Conservation (phyloP, 2,888 invertebrate genomes). For the Agrotis clavis region DNA sequence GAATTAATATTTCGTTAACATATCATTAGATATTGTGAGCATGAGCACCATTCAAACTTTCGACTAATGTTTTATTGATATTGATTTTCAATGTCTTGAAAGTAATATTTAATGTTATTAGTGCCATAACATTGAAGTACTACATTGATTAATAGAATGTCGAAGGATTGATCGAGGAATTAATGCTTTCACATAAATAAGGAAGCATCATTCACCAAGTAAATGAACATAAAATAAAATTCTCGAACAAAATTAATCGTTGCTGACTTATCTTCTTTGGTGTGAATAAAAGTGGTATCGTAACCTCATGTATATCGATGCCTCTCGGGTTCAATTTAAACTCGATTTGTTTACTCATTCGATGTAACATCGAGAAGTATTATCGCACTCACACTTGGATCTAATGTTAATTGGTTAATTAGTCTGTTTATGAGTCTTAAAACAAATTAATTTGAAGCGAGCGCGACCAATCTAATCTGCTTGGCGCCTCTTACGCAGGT, state of each 20-base stretch:
- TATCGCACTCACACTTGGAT: conserved; percentile 61
- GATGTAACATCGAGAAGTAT: conserved; percentile 61
- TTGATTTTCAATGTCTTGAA: conserved; percentile 33
- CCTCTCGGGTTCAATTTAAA: conserved; percentile 52
- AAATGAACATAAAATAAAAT: conserved; percentile 47
- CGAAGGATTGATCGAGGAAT: conserved; percentile 36
- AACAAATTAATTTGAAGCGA: conserved; percentile 80
- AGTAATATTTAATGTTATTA: conserved; percentile 40
- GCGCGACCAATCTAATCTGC: conserved; percentile 74
- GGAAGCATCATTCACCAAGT: conserved; percentile 42
- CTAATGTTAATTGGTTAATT: conserved; percentile 83
- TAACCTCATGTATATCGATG: conserved; percentile 34
- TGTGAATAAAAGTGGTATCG: conserved; percentile 35
- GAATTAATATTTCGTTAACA: conserved; percentile 47
- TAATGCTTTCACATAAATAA: conserved; percentile 40
- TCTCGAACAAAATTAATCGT: conserved; percentile 38
- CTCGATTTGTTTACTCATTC: conserved; percentile 73
- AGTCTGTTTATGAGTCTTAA: conserved; percentile 78
- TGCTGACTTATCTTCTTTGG: conserved; percentile 37
- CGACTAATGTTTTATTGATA: conserved; percentile 45
- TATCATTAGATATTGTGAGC: conserved; percentile 46
- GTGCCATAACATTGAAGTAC: conserved; percentile 34
- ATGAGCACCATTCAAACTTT: conserved; percentile 35
- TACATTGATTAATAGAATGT: conserved; percentile 38
- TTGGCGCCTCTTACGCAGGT: conserved; percentile 74